Evolutionary conservation across 2,888 invertebrate genomes (phyloP).

Genomic region (Conops quadrifasciatus): DNA sequence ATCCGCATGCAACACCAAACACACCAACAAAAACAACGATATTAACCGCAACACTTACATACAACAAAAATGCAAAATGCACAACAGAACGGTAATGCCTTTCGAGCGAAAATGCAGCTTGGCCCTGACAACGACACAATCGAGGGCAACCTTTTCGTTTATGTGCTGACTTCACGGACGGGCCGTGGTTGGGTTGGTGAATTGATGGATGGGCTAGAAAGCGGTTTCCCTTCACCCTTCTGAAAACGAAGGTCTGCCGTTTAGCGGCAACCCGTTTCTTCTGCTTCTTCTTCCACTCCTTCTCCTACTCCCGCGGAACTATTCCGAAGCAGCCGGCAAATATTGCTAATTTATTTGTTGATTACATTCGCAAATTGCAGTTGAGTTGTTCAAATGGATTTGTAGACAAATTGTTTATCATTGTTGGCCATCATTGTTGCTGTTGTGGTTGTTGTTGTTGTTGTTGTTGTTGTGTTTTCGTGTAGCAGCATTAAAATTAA

Average conservation of each 20-base stretch:
- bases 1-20: neutral
- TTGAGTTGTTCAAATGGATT: slow-evolving; percentile 39
- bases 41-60: neutral
- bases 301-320: neutral
- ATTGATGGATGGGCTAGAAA: neutral
- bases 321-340: neutral
- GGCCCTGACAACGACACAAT: neutral
- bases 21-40: neutral
- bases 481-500: too few species aligned
- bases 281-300: neutral
- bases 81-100: neutral
- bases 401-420: slow-evolving; percentile 34
- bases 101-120: neutral
- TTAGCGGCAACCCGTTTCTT: too few species aligned
- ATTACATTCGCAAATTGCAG: slow-evolving; percentile 41
- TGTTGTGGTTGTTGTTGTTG: neutral
- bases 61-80: too few species aligned
- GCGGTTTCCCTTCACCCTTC: neutral
- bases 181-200: neutral
- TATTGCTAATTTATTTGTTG: slow-evolving; percentile 40
- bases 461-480: slow-evolving; percentile 12
- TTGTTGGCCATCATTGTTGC: neutral
- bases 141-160: too few species aligned
- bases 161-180: too few species aligned
- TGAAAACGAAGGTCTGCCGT: neutral